Base-by-base conservation (phyloP, 2,797 vertebrate genomes). In the Gobio occitaniae region DNA sequence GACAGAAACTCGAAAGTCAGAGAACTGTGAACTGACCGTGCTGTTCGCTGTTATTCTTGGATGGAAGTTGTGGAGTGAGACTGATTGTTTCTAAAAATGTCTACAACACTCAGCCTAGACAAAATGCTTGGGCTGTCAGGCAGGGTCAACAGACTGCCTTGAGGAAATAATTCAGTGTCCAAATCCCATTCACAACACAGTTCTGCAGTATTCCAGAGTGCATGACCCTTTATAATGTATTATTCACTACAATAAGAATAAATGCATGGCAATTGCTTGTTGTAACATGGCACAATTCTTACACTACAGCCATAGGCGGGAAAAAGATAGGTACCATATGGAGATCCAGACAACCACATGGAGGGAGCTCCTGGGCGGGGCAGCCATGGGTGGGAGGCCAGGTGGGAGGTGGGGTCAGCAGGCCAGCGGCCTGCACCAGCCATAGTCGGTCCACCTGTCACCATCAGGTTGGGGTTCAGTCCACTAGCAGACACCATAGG, bases 331-430 rank as follows among this genome's bases (percentile, higher is more conserved):
- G 0, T 95, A 99, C 98, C 95, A 0, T 99, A 99, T 19, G 97
- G 97, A 38, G 97, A 97, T 84, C 97, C 92, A 0, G 97, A 92
- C 5, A 99, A 95, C 98, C 98, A 99, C 93, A 99, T 97, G 69
- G 97, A 96, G 0, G 98, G 96, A 41, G 96, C 96, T 65, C 97
- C 96, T 0, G 96, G 96, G 36, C 97, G 96, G 83, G 97, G 95
- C 87, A 99, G 93, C 98, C 98, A 99, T 0, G 96, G 95, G 88
- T 99, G 97, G 65, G 98, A 94, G 48, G 96, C 95, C 92, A 99
- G 91, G 90, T 98, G 96, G 4, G 97, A 96, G 1, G 95, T 82
- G 0, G 96, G 96, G 90, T 99, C 98, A 0, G 96, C 91, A 36
- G 97, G 95, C 98, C 98, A 99, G 80, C 97, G 96, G 7, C 96